Base-by-base conservation (phyloP, 2,797 vertebrate species). In the Typhlichthys eigenmanni region DNA sequence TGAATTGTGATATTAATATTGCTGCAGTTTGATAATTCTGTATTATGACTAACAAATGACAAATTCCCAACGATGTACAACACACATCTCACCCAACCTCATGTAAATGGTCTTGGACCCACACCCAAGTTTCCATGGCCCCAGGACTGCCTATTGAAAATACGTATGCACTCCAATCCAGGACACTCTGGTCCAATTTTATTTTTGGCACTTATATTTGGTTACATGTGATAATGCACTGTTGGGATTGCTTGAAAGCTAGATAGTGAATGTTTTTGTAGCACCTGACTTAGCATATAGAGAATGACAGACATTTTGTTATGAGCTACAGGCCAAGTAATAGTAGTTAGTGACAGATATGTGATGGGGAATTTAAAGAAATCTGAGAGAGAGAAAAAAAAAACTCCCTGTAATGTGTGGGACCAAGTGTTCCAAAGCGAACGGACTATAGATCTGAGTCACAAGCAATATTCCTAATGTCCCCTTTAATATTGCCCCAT, bases 1-100 rank as follows among this genome's bases (percentile, higher is more conserved):
- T 90, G 84, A 88, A 80, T 77, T 82, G 86, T 76, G 58, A 75
- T 62, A 49, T 86, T 79, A 76, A 75, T 71, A 79, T 78, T 76
- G 77, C 78, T 83, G 82, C 85, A 55, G 58, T 77, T 47, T 85
- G 64, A 64, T 87, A 75, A 73, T 75, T 85, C 74, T 88, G 78
- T 86, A 71, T 67, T 80, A 75, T 71, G 65, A 66, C 54, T 60
- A 16, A 58, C 62, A 48, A 75, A 59, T 16, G 60, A 60, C 59
- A 46, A 60, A 57, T 29, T 52, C 60, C 69, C 65, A 64, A 64
- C 68, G 51, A 50, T 72, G 74, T 73, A 57, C 68, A 60, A 79
- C 71, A 43, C 5, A 43, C 7, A 48, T 66, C 58, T 56, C 69
- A 29, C 4, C 66, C 47, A 43, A 58, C 60, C 34, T 69, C 24